A percentile compares a stretch with the other conserved stretches of the same genome.
Evolutionary conservation across 2,113 vertebrate genomes (phyloP).

Genomic region (Nesogale talazaci): DNA sequence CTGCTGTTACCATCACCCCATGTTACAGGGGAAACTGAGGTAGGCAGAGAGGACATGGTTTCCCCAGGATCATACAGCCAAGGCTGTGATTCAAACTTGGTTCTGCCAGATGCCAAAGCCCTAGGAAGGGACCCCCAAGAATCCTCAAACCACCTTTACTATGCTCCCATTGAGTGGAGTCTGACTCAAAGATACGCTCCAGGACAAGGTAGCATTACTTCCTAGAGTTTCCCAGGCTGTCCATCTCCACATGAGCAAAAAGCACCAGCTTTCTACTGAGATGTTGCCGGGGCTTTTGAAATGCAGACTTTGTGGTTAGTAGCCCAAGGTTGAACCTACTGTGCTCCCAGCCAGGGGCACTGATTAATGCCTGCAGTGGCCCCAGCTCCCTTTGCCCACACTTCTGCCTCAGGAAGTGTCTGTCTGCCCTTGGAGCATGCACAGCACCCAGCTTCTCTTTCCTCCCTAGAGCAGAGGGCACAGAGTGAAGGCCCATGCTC

Average conservation of each 20-base stretch:
- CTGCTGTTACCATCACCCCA: no score
- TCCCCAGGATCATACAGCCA: neutral
- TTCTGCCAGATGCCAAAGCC: neutral
- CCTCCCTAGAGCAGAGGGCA: no score
- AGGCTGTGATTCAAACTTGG: neutral
- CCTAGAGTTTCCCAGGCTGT: no score
- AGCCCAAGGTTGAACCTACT: neutral
- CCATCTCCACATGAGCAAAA: neutral
- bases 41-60: neutral
- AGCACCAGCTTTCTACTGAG: no score
- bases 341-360: neutral
- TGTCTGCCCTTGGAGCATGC: no score
- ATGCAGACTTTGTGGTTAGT: neutral
- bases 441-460: neutral
- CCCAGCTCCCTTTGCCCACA: neutral
- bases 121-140: neutral
- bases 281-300: neutral
- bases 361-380: fast-evolving
- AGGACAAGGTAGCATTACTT: neutral
- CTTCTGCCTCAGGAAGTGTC: neutral
- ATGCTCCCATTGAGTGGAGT: neutral
- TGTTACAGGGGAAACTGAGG: neutral
- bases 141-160: neutral
- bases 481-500: neutral
- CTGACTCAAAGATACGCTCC: neutral